Evolutionary conservation across 1,140 invertebrate species (phyloP).

Genomic region (Zeugodacus cucurbitae): DNA sequence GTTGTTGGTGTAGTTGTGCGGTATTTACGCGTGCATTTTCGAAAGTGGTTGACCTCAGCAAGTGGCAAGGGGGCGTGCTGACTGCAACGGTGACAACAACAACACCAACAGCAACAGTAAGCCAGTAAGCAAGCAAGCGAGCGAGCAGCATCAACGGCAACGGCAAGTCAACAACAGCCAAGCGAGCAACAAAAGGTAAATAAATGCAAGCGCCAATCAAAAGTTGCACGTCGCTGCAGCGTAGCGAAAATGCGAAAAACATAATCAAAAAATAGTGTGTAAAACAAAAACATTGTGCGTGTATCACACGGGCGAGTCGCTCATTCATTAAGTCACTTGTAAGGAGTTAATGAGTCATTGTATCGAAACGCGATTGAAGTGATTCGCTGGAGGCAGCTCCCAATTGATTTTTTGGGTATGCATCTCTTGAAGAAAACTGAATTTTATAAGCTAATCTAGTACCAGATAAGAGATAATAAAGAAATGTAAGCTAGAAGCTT

Average conservation of each 20-base stretch:
- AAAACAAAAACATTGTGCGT: neutral
- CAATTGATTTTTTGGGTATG: neutral
- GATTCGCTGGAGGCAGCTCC: neutral
- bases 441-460: neutral
- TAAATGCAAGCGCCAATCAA: neutral
- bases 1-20: neutral
- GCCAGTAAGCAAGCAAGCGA: too few relatives aligned
- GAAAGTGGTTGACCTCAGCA: constrained; percentile 27
- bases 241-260: neutral
- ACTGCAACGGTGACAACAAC: neutral
- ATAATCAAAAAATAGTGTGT: neutral
- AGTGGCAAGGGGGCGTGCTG: constrained; percentile 34
- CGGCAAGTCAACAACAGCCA: neutral
- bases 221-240: neutral
- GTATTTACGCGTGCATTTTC: constrained; percentile 29
- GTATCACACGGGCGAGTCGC: neutral
- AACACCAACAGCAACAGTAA: neutral
- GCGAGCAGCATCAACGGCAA: too few relatives aligned
- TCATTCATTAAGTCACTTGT: neutral
- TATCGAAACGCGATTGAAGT: neutral
- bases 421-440: neutral
- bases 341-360: constrained; percentile 28
- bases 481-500: too few relatives aligned
- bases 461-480: neutral
- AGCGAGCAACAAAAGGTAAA: neutral